Base-by-base conservation (phyloP, 2,888 invertebrate species). In the Nomada flava region DNA sequence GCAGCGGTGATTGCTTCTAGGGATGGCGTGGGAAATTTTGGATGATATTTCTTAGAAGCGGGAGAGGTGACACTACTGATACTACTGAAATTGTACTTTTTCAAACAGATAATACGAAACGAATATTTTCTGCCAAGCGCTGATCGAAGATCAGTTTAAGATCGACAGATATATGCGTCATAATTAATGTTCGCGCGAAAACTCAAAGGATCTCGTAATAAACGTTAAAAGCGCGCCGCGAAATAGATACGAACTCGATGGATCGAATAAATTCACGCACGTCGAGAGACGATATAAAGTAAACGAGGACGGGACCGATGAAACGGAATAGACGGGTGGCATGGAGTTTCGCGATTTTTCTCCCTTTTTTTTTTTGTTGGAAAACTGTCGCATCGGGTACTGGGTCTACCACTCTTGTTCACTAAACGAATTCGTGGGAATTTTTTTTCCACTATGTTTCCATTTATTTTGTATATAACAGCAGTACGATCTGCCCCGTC, bases 381-480 rank as follows among this genome's bases (percentile, higher is more conserved):
- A 57, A 29, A 50, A 44, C 64, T 42, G 65, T 18, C n/a, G 60
- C 36, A 23, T 20, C n/a, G 55, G 29, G 20, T 10, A 64, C 44
- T 26, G 13, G 13, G 55, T 29, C 2, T 15, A 15, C 23, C n/a
- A 42, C 50, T 13, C 18, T 11, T 29, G 44, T 69, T 59, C 57
- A n/a, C 15, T 47, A 5, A 57, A 59, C n/a, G 26, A 59, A 23
- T 26, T 47, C 29, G n/a, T 47, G 13, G 18, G 11, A 47, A 7
- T 52, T 64, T 78, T 75, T 60, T 78, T 44, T 81, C 65, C 57
- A 60, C 76, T 78, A 70, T 72, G 81, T 75, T 82, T 77, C 75
- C 59, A 67, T 88, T 85, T 88, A 85, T 85, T 85, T 74, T 76
- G 72, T 76, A 76, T 79, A 76, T 86, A 79, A 85, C 84, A 82